phyloP scores from a whole-genome alignment of 2,797 vertebrate genomes.

The Oceanodroma leucorhoa region DNA sequence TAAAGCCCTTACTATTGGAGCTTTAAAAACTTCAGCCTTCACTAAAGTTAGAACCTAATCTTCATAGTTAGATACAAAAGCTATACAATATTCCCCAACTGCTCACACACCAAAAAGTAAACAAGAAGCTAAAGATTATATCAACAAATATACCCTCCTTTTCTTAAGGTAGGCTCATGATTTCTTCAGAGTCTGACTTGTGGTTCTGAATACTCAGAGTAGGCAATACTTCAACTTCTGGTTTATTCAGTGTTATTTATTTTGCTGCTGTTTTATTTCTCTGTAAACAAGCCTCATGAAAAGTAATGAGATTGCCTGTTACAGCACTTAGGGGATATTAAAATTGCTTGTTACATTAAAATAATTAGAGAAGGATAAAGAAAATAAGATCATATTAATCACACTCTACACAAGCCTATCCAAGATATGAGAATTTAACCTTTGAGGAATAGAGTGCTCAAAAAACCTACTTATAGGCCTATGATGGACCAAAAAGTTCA shows the following conservation, averaged over 20 bases:
- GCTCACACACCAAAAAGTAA: neutral
- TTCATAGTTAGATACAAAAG: neutral
- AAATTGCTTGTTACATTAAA: slow-evolving; percentile 25
- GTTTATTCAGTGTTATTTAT: neutral
- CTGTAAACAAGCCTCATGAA: slow-evolving; percentile 24
- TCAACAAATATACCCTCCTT: neutral
- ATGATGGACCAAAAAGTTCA: neutral
- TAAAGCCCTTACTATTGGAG: neutral
- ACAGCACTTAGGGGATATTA: slow-evolving; percentile 2
- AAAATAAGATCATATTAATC: neutral
- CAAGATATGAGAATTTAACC: neutral
- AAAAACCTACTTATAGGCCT: neutral
- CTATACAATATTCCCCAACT: neutral
- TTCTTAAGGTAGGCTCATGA: neutral
- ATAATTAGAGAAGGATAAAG: neutral
- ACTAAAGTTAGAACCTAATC: neutral
- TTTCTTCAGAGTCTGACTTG: neutral
- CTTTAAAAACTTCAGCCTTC: neutral
- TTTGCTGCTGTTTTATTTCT: slow-evolving; percentile 3
- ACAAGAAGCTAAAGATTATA: neutral
- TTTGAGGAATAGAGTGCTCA: neutral
- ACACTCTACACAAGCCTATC: neutral
- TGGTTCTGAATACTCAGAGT: neutral
- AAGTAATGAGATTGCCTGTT: slow-evolving; percentile 24
- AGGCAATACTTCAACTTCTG: neutral